Evolutionary conservation across 2,888 invertebrate genomes (phyloP).

Genomic region (Odontothrips loti): DNA sequence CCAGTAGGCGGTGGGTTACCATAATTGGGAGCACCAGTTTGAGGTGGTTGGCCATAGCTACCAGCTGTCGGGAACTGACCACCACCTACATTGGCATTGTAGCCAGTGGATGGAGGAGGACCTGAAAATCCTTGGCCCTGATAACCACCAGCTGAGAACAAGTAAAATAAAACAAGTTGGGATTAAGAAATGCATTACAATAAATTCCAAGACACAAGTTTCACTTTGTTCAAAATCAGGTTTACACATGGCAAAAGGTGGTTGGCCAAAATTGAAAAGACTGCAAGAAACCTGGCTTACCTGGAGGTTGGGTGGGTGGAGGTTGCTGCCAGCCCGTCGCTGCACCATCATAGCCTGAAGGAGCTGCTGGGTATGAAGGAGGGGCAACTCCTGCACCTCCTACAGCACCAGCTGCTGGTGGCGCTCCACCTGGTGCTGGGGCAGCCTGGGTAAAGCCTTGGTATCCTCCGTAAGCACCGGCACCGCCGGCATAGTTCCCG

Average conservation of each 20-base stretch:
- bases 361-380: background rate
- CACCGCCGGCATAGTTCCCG: conserved; percentile 14
- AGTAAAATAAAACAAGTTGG: background rate
- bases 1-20: background rate
- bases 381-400: background rate
- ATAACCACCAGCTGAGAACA: background rate
- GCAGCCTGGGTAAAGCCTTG: background rate
- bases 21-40: background rate
- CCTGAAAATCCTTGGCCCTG: background rate
- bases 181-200: background rate
- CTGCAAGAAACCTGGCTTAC: background rate
- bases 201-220: background rate
- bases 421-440: background rate
- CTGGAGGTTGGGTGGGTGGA: background rate
- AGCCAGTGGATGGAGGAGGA: background rate
- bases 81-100: background rate
- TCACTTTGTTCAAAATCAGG: background rate
- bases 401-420: background rate
- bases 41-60: background rate
- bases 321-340: background rate
- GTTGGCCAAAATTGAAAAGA: no score
- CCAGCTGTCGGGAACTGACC: background rate
- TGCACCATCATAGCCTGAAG: background rate
- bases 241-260: no score
- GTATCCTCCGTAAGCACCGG: conserved; percentile 10